Evolutionary conservation across 2,113 vertebrate species (phyloP).

Genomic region (Ia io): DNA sequence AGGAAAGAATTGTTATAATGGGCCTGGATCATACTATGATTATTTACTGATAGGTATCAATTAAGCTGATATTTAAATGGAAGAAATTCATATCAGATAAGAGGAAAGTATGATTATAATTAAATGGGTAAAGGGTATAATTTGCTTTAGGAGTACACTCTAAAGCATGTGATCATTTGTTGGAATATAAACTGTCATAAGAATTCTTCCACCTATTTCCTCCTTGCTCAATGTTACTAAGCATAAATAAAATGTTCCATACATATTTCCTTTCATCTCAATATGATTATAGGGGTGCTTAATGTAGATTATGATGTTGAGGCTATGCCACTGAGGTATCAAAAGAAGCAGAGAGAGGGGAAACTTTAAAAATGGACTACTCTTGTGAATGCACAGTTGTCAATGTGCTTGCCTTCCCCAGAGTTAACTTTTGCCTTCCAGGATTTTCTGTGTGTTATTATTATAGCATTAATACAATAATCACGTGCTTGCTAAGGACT

Average conservation of each 20-base stretch:
- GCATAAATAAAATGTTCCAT: conserved; percentile 51
- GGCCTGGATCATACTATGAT: conserved; percentile 60
- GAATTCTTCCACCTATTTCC: conserved; percentile 34
- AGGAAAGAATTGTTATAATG: conserved; percentile 56
- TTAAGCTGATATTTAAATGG: conserved; percentile 65
- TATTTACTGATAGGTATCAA: conserved; percentile 70
- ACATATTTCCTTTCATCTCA: conserved; percentile 55
- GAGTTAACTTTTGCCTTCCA: neutral
- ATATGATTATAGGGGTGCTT: conserved; percentile 15
- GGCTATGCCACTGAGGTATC: neutral
- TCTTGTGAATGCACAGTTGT: neutral
- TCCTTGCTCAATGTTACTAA: neutral
- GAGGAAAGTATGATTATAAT: conserved; percentile 62
- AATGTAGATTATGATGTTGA: neutral
- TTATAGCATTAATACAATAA: neutral
- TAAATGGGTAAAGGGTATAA: conserved; percentile 58
- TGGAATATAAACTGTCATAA: conserved; percentile 62
- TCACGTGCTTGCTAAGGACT: neutral
- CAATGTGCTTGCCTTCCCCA: neutral
- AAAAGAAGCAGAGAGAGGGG: neutral
- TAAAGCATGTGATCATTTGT: conserved; percentile 65
- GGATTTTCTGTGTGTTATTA: neutral
- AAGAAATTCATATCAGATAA: conserved; percentile 52
- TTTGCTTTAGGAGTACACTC: conserved; percentile 53
- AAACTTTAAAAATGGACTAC: neutral